phyloP scores from a whole-genome alignment of 2,888 invertebrate genomes.

The Brassicogethes aeneus region DNA sequence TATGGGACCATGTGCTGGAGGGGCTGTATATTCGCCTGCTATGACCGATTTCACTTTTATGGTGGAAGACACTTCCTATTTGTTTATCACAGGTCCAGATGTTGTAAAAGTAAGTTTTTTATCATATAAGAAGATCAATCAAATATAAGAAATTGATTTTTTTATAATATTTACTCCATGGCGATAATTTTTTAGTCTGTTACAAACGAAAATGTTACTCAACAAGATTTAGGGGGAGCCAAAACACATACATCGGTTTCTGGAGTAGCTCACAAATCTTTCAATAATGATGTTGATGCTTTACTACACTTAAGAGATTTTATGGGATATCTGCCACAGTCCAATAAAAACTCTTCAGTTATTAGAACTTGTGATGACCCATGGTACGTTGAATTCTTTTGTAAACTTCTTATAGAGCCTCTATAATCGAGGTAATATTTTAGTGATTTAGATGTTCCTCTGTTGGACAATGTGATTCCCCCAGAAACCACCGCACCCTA shows the following conservation, averaged over 20 bases:
- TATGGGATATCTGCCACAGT: constrained; percentile 51
- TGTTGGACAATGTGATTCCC: constrained; percentile 54
- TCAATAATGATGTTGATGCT: constrained; percentile 59
- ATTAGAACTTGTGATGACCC: constrained; percentile 47
- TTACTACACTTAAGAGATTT: constrained; percentile 49
- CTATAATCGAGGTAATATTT: constrained; percentile 10
- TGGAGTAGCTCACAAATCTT: constrained; percentile 56
- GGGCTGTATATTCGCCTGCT: constrained; percentile 61
- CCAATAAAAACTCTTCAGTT: constrained; percentile 47
- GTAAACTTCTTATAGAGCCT: too few species aligned
- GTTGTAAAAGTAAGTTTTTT: constrained; percentile 47
- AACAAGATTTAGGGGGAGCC: constrained; percentile 57
- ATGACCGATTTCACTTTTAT: constrained; percentile 62
- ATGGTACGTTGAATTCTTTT: constrained; percentile 36
- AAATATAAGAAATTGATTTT: too few species aligned
- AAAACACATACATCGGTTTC: constrained; percentile 54
- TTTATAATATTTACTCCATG: constrained; percentile 4
- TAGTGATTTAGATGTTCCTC: constrained; percentile 49
- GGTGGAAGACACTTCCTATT: constrained; percentile 57
- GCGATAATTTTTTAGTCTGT: constrained; percentile 42
- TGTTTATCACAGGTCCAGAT: constrained; percentile 62
- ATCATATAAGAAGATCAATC: too few species aligned
- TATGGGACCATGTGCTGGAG: constrained; percentile 63
- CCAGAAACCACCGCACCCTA: constrained; percentile 53
- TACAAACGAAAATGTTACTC: constrained; percentile 58